phyloP scores from a whole-genome alignment of 2,888 invertebrate species.

The Tenthredo mesomela region DNA sequence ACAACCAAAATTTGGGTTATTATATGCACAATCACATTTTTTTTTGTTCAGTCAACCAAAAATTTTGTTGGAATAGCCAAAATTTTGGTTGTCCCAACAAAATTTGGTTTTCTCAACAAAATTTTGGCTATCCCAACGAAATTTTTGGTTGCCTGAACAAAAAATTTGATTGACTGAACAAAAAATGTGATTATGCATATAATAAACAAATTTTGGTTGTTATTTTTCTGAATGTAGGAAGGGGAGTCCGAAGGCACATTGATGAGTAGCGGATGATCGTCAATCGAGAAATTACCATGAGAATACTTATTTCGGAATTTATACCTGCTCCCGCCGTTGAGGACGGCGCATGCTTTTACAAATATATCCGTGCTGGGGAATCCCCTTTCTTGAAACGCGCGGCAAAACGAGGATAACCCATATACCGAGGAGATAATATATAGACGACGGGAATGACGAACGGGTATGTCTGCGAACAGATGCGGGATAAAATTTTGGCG shows the following conservation, averaged over 20 bases:
- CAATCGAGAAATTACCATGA: conserved; percentile 23
- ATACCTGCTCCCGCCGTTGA: background rate
- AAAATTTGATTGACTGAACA: no score
- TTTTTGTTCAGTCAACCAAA: no score
- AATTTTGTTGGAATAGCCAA: no score
- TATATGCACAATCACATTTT: no score
- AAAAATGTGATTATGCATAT: no score
- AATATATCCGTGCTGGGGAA: background rate
- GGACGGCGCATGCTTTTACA: background rate
- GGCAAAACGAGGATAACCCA: background rate
- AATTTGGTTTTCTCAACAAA: no score
- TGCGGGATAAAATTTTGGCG: conserved; percentile 6
- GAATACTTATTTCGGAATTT: background rate
- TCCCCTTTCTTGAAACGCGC: background rate
- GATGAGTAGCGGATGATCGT: background rate
- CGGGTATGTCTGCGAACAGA: background rate
- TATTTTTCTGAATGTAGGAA: no score
- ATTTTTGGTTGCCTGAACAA: no score
- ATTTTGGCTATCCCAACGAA: no score
- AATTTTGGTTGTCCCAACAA: no score
- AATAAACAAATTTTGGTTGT: no score
- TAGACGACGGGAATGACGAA: background rate
- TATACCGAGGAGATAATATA: background rate
- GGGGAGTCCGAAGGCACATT: background rate
- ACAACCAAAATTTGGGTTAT: no score